Evolutionary conservation across 2,888 invertebrate genomes (phyloP), one percentile per base, ranked within the genome.

Genomic region (Leptinotarsa peninsularis): DNA sequence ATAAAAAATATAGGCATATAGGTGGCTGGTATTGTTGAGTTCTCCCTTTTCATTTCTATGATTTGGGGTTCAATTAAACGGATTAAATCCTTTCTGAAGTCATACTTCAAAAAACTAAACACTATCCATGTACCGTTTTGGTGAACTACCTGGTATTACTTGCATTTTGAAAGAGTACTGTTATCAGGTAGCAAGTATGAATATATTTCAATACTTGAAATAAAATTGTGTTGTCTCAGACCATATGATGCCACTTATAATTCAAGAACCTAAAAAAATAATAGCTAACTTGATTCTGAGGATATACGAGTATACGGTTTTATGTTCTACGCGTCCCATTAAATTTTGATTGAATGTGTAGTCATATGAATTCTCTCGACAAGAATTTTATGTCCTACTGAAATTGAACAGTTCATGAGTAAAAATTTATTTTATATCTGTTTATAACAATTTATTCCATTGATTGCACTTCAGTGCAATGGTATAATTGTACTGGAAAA

Each of bases 171-270:
- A 63, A 63, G n/a, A 33, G 17, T 17, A 63, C 63, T 13, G 63
- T 63, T 63, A 63, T n/a, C n/a, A 18, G 4, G n/a, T 63, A 58
- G 18, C 58, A 58, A 21, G 13, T 23, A 63, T 63, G 43, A n/a
- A 63, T 63, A 63, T n/a, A 63, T 63, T 56, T 4, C 33, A 27
- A 63, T 63, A n/a, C 1, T 10, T 27, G 27, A 33, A 63, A 33
- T 4, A 13, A 33, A 43, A 63, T 2, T n/a, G 63, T 43, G 43
- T 43, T 63, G n/a, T 63, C 33, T n/a, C 18, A 7, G 17, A n/a
- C 5, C 63, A 63, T 15, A 58, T 18, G 14, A 60, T 60, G 4
- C 4, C 43, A 43, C n/a, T 63, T 18, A 63, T 18, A 63, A 1
- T 43, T 43, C 63, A 63, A 63, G 63, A 33, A n/a, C 33, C n/a